phyloP scores from a whole-genome alignment of 30 jellyfish, hydroid and myxozoan genomes.

The Phacellophora camtschatica region DNA sequence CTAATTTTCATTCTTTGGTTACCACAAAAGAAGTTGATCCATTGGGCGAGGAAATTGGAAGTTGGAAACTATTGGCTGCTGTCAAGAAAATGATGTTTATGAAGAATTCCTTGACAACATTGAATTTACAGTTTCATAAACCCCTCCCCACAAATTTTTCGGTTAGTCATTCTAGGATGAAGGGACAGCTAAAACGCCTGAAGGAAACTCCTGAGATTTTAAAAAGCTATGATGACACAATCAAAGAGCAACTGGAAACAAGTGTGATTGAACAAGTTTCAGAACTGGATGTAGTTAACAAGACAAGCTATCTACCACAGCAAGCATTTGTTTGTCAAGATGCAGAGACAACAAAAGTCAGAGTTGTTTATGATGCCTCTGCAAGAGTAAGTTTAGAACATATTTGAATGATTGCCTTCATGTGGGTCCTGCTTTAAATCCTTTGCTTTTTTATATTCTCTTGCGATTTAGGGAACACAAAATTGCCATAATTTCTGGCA shows the following conservation, averaged over 20 bases:
- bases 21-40: too few relatives aligned
- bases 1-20: background rate
- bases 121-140: conserved; percentile 39
- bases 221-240: background rate
- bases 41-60: too few relatives aligned
- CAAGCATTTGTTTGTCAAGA: conserved; percentile 34
- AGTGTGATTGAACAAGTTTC: conserved; percentile 16
- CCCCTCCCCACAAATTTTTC: conserved; percentile 19
- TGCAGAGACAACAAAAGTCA: conserved; percentile 35
- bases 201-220: conserved; percentile 22
- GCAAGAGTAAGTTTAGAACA: background rate
- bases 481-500: background rate
- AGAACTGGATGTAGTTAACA: background rate
- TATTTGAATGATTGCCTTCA: conserved; percentile 21
- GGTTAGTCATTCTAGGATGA: conserved; percentile 4
- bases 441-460: conserved; percentile 6
- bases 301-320: conserved; percentile 33
- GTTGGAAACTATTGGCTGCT: conserved; percentile 46
- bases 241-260: conserved; percentile 6
- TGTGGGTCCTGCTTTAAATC: conserved; percentile 12
- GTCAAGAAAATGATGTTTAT: conserved; percentile 47
- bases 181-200: conserved; percentile 2
- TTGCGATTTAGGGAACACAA: background rate
- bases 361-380: conserved; percentile 23
- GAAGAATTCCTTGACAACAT: conserved; percentile 26